A percentile compares a stretch with the other conserved stretches of the same genome.
Conservation (phyloP, 2,113 vertebrate genomes). For the Bathybates hornii region DNA sequence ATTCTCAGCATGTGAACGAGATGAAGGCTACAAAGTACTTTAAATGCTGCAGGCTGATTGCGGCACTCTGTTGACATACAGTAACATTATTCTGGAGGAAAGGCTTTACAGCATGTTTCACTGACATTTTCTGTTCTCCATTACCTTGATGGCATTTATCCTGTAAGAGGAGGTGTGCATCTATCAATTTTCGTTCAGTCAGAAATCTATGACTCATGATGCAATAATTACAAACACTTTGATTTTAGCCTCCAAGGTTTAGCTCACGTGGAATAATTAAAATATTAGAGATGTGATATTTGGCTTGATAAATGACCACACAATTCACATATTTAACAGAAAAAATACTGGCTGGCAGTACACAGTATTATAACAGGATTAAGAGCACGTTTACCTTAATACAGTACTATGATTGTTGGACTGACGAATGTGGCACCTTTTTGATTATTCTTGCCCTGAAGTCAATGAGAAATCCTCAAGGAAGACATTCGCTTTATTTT, state of each 20-base stretch:
- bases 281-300: background rate
- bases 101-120: background rate
- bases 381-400: background rate
- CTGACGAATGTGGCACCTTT: background rate
- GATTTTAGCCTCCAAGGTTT: background rate
- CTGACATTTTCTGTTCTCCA: background rate
- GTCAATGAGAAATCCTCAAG: background rate
- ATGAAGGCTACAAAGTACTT: background rate
- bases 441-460: background rate
- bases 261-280: background rate
- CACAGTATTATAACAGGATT: background rate
- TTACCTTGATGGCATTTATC: slow-evolving; percentile 1
- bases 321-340: background rate
- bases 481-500: background rate
- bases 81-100: background rate
- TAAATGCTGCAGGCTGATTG: background rate
- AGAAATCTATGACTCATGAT: background rate
- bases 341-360: background rate
- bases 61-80: background rate
- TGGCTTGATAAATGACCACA: background rate
- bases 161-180: background rate
- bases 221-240: background rate
- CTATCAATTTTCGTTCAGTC: background rate
- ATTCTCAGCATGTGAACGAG: background rate
- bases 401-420: background rate